Evolutionary conservation across 2,888 invertebrate genomes (phyloP), one percentile per base, ranked within the genome.

Genomic region (Drosophila prolongata): DNA sequence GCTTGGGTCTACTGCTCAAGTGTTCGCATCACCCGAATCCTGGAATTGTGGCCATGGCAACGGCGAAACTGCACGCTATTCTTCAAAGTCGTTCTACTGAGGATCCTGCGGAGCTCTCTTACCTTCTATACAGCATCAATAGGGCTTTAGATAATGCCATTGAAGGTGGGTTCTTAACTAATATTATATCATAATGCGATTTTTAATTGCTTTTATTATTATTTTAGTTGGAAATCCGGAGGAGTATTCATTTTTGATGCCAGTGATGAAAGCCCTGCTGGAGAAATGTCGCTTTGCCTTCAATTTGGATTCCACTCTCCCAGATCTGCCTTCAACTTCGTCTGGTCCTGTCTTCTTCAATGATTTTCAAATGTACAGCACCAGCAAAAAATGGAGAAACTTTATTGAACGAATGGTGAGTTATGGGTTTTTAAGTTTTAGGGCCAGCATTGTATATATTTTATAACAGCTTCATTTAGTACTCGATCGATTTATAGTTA

Each of bases 181-280:
- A 34, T 34, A 1, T 4, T 1, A 24, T 2, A 14, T 10, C 4
- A 13, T 9, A 1, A 27, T 27, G 3, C 2, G 8, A 6, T 8
- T 5, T 0, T 11, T 38, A 60, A 30, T 2, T 6, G 11, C 1
- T 42, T 0, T 3, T 2, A 4, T 43, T 0, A 3, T 5, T 43
- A 34, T 78, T 79, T 3, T 66, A 93, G 93, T 91, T 80, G 92
- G 92, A 11, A 93, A 93, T 74, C 91, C 93, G 9, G 94, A 94
- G 76, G 94, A 94, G 78, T 94, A 94, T 87, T 94, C 94, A 3
- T 94, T 94, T 82, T 88, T 95, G 27, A 93, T 94, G 89, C 94
- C 95, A 1, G 94, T 95, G 13, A 92, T 95, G 92, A 94, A 94
- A 87, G 94, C 94, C 0, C 87, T 95, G 42, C 90, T 95, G 46